These are phyloP conservation scores for Bucorvus abyssinicus DNA, from an alignment of 2,797 vertebrate genomes.

Conservation along the genomic window DNA sequence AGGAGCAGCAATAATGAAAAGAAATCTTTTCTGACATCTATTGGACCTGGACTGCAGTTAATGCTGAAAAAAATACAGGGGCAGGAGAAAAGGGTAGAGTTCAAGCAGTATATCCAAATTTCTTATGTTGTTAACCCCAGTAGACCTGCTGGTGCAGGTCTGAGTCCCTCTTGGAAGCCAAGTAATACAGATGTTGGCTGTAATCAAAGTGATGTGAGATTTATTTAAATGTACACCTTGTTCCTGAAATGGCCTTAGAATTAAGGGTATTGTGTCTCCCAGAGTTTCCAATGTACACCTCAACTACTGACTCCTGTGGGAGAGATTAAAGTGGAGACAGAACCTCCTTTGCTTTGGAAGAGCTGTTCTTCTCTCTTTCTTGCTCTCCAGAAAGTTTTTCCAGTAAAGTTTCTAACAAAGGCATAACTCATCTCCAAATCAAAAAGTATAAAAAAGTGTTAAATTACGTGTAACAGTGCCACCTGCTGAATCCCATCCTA, in stretches of 20 bases:
- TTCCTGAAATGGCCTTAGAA: background rate
- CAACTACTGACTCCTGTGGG: background rate
- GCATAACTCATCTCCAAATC: background rate
- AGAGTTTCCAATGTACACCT: background rate
- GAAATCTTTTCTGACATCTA: background rate
- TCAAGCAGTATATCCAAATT: background rate
- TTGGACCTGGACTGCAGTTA: background rate
- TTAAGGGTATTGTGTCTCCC: background rate
- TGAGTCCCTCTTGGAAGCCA: background rate
- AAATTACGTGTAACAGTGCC: conserved; percentile 52
- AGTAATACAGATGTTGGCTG: background rate
- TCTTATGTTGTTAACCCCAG: background rate
- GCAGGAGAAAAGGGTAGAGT: background rate
- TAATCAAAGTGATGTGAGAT: background rate
- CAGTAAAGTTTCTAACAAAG: too few species aligned
- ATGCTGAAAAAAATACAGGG: background rate
- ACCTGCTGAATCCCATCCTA: conserved; percentile 36
- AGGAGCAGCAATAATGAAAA: background rate
- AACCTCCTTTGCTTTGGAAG: background rate
- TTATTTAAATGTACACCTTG: background rate
- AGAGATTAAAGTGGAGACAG: background rate
- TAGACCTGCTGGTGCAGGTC: background rate
- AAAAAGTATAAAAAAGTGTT: background rate
- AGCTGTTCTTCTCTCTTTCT: background rate
- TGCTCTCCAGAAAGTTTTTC: background rate